phyloP scores from a whole-genome alignment of 2,113 vertebrate genomes.

The Passer montanus region DNA sequence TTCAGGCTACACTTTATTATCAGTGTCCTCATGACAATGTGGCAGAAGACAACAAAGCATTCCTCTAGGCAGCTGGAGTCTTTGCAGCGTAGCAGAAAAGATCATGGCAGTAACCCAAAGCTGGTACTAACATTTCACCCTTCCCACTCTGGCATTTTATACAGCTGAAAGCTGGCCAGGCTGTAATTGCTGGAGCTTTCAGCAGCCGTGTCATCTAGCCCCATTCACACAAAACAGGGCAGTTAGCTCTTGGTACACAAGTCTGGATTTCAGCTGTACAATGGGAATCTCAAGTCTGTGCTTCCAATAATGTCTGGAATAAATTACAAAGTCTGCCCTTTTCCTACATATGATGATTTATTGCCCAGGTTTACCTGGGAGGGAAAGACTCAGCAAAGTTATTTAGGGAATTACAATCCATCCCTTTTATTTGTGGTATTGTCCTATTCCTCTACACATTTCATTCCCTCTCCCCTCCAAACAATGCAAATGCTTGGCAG shows the following conservation, averaged over 20 bases:
- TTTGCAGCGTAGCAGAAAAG: background rate
- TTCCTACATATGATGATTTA: background rate
- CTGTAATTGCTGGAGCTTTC: slow-evolving; percentile 28
- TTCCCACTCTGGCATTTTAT: slow-evolving; percentile 39
- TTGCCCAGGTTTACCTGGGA: background rate
- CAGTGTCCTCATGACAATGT: background rate
- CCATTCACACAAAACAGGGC: background rate
- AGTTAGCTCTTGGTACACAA: background rate
- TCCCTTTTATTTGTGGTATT: background rate
- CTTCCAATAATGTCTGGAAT: background rate
- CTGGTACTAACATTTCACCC: slow-evolving; percentile 38
- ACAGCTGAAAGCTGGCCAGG: slow-evolving; percentile 2
- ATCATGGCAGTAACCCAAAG: slow-evolving; percentile 9
- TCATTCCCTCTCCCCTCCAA: background rate
- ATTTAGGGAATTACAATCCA: background rate
- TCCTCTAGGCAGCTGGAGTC: background rate
- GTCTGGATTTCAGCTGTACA: background rate
- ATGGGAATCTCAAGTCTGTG: background rate
- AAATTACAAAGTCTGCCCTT: background rate
- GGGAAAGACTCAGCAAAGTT: background rate
- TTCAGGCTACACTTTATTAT: background rate
- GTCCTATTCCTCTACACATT: background rate
- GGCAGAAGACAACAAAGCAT: background rate
- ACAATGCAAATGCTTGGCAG: background rate
- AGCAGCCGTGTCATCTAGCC: background rate